These are phyloP conservation scores for Otus sunia DNA, from an alignment of 2,113 vertebrate genomes.

Conservation along the genomic window DNA sequence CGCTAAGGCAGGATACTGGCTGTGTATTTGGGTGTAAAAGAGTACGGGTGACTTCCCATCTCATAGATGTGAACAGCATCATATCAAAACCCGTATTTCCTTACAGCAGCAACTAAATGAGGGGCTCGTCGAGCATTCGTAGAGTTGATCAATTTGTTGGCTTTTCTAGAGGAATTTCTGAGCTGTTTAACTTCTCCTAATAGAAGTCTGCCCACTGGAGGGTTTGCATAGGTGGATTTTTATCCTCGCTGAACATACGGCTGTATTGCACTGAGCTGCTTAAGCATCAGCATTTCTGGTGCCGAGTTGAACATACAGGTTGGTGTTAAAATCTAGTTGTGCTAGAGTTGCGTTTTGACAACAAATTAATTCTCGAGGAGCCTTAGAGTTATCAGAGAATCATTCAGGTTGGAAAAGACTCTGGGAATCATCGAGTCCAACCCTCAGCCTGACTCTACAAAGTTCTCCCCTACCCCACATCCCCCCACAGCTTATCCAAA, in stretches of 20 bases:
- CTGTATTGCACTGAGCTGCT: neutral
- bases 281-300: neutral
- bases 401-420: too few species aligned
- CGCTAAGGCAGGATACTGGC: neutral
- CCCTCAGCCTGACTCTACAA: too few species aligned
- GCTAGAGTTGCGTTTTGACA: neutral
- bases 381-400: neutral
- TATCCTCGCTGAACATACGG: fast-evolving
- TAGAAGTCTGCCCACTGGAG: fast-evolving
- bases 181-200: neutral
- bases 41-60: neutral
- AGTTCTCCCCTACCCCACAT: too few species aligned
- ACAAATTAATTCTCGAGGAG: neutral
- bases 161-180: neutral
- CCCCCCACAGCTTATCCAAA: too few species aligned
- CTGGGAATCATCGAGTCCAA: too few species aligned
- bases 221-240: neutral
- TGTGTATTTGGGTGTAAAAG: fast-evolving
- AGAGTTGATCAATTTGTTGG: neutral
- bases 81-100: neutral
- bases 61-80: too few species aligned
- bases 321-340: neutral
- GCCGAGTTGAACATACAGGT: fast-evolving
- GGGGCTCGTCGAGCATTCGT: neutral
- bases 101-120: fast-evolving